Percentiles rank a stretch among this genome's conserved stretches.
Evolutionary conservation across 2,888 invertebrate genomes (phyloP).

Genomic region (Thalpophila matura): DNA sequence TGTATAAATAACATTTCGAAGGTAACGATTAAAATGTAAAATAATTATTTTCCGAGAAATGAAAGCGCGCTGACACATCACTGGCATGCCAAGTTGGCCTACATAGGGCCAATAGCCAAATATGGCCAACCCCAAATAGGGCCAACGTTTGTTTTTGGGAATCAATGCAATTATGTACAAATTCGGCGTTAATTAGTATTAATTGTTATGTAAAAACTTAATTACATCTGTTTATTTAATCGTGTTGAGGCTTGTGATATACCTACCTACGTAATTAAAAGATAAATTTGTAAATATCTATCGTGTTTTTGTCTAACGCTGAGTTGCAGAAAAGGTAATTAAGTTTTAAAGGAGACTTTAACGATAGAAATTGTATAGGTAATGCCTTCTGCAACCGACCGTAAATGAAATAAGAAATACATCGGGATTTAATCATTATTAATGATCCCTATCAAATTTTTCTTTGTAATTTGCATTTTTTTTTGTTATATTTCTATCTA

Average conservation of each 20-base stretch:
- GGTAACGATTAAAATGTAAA: slow-evolving; percentile 37
- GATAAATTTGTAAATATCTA: neutral
- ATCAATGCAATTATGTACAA: slow-evolving; percentile 60
- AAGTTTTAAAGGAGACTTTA: no score
- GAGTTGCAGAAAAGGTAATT: no score
- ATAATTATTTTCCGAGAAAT: slow-evolving; percentile 55
- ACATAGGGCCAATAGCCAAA: slow-evolving; percentile 62
- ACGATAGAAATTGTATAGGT: no score
- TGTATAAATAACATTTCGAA: slow-evolving; percentile 21
- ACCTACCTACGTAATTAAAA: slow-evolving; percentile 5
- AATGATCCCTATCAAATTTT: no score
- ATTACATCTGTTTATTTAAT: slow-evolving; percentile 33
- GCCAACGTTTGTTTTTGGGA: slow-evolving; percentile 61
- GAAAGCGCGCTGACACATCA: slow-evolving; percentile 56
- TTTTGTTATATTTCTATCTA: no score
- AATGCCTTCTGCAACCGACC: no score
- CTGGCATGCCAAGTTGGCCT: slow-evolving; percentile 60
- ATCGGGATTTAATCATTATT: no score
- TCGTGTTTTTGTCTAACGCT: no score
- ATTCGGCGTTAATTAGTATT: slow-evolving; percentile 62
- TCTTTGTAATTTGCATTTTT: no score
- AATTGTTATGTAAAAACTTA: slow-evolving; percentile 45
- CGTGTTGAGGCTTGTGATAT: slow-evolving; percentile 7
- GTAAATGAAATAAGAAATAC: no score
- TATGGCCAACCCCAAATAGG: slow-evolving; percentile 60